Evolutionary conservation across 1,140 invertebrate genomes (phyloP), one percentile per base, ranked within the genome.

Genomic region (Neodiprion fabricii): DNA sequence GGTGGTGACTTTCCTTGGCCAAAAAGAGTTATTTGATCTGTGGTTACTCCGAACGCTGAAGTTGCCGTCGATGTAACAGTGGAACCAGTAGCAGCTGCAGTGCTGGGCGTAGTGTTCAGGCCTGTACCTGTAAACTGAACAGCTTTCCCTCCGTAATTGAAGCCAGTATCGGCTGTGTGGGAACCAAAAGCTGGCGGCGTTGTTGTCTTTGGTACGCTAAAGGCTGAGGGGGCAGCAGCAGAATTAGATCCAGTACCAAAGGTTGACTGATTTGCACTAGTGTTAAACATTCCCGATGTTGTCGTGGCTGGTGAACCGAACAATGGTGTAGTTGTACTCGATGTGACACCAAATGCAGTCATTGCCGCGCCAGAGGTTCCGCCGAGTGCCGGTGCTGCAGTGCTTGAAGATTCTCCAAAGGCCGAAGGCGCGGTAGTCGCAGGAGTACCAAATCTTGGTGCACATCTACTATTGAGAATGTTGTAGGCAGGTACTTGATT

Each of bases 341-440:
- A 7, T 17, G 67, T 47, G 40, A 7, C 40, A 17, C 67, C 9
- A 12, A 69, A 69, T 23, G 40, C 67, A 8, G 77, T 8, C 47
- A 69, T 50, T 9, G 70, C 12, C 12, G 67, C 0, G 1, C 65
- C 11, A 17, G 67, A 47, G 12, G 21, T 69, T 69, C 17, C 17
- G 0, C 76, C 76, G 40, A 81, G 78, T 49, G 75, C 72, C 40
- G 78, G 61, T 5, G 79, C 28, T 23, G 76, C 49, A 1, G 74
- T 53, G 0, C 61, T 74, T 7, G 72, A 7, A 21, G 77, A 0
- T 4, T 28, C n/a, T 48, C 68, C 73, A 5, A 74, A 74, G 7
- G n/a, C 40, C 9, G 70, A 14, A 10, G 78, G 48, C 7, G 78
- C 72, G n/a, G 11, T 61, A 68, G 77, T 73, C 3, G 74, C 70